Conservation (phyloP, 1,140 invertebrate genomes). For the Thalassaphorura encarpata region DNA sequence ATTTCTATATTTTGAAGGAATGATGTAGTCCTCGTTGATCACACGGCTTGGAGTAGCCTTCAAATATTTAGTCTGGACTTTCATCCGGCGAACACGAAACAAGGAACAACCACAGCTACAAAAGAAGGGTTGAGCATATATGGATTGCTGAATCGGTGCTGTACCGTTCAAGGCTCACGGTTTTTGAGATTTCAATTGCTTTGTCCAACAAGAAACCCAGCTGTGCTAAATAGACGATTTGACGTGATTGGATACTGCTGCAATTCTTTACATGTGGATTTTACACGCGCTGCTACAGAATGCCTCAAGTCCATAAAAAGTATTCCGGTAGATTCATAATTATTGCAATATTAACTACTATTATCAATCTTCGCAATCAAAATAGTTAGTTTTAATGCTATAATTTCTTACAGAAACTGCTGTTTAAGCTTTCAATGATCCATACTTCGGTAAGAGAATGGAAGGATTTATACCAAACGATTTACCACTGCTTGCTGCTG, state of each 20-base stretch:
- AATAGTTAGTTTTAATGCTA: not conserved
- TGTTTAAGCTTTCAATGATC: slow-evolving; percentile 13
- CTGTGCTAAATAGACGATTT: slow-evolving; percentile 46
- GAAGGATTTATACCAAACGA: slow-evolving; percentile 43
- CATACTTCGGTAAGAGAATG: slow-evolving; percentile 31
- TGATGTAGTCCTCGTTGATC: slow-evolving; percentile 59
- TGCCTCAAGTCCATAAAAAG: slow-evolving; percentile 50
- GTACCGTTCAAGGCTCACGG: slow-evolving; percentile 27
- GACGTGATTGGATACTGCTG: slow-evolving; percentile 52
- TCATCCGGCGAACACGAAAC: slow-evolving; percentile 67
- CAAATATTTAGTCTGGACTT: slow-evolving; percentile 60
- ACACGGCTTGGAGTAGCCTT: slow-evolving; percentile 57
- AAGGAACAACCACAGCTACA: slow-evolving; percentile 37
- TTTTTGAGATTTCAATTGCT: slow-evolving; percentile 45
- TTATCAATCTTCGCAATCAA: not conserved
- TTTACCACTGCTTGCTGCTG: slow-evolving; percentile 53
- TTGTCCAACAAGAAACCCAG: slow-evolving; percentile 48
- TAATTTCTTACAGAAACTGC: slow-evolving; percentile 20
- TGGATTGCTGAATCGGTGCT: slow-evolving; percentile 58
- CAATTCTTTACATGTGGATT: slow-evolving; percentile 45
- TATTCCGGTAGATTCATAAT: slow-evolving; percentile 40
- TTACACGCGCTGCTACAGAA: slow-evolving; percentile 45
- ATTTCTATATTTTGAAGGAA: slow-evolving; percentile 42
- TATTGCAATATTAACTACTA: no score
- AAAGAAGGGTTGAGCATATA: slow-evolving; percentile 63